These are phyloP conservation scores for Heliconius cydno DNA, from an alignment of 2,888 invertebrate genomes.

Conservation along the genomic window DNA sequence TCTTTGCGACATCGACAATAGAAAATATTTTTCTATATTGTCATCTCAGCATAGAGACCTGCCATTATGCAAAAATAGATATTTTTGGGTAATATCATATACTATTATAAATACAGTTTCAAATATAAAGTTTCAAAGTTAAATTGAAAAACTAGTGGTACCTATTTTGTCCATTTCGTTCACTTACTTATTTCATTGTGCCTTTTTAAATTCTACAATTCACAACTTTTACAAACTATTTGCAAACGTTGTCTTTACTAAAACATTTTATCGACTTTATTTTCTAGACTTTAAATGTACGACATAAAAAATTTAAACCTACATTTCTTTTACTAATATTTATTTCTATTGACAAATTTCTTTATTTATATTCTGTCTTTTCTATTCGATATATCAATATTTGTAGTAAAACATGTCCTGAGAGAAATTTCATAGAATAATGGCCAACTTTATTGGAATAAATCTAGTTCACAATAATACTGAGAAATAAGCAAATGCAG, in stretches of 20 bases:
- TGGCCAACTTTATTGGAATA: slow-evolving; percentile 41
- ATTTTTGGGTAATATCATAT: neutral
- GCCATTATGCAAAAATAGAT: neutral
- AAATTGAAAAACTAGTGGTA: neutral
- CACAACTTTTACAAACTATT: neutral
- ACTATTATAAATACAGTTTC: neutral
- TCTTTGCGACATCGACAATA: neutral
- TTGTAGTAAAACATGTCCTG: slow-evolving; percentile 18
- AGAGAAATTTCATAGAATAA: slow-evolving; percentile 42
- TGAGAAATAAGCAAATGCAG: slow-evolving; percentile 39
- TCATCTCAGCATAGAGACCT: neutral
- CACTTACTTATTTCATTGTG: neutral
- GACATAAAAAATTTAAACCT: neutral
- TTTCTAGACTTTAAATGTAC: neutral
- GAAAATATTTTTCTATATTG: neutral
- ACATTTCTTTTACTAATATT: too few species aligned
- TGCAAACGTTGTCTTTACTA: neutral
- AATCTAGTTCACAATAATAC: slow-evolving; percentile 45
- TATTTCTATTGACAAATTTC: neutral
- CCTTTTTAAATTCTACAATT: neutral
- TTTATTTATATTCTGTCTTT: neutral
- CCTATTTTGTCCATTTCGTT: neutral
- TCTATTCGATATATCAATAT: neutral
- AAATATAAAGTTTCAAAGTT: neutral
- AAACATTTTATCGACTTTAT: neutral